Conservation (phyloP, 2,888 invertebrate genomes). For the Trissoscelio sp. region DNA sequence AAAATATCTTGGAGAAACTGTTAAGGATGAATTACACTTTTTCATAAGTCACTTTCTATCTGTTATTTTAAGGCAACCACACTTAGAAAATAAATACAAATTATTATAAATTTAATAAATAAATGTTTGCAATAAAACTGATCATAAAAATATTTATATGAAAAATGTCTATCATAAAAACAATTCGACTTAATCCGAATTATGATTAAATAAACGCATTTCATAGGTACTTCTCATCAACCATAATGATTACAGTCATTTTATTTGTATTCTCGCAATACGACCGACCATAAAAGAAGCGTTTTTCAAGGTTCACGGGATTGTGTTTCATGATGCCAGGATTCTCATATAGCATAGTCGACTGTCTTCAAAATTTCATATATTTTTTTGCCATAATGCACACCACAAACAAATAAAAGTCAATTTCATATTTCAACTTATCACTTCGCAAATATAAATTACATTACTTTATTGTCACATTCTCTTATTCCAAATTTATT, state of each 20-base stretch:
- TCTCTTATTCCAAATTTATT: background rate
- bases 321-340: constrained; percentile 41
- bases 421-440: constrained; percentile 16
- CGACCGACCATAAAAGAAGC: constrained; percentile 46
- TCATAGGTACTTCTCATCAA: constrained; percentile 22
- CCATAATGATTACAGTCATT: constrained; percentile 33
- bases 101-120: no score
- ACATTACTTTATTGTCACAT: constrained; percentile 13
- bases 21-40: background rate
- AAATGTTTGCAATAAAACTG: no score
- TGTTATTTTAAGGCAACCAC: no score
- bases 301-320: constrained; percentile 50
- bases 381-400: constrained; percentile 16
- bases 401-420: constrained; percentile 10
- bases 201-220: constrained; percentile 16
- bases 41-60: background rate
- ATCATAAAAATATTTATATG: no score
- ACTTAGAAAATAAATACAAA: no score
- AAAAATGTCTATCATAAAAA: background rate
- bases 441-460: constrained; percentile 14
- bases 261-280: constrained; percentile 43
- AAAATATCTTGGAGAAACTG: background rate
- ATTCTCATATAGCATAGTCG: constrained; percentile 24
- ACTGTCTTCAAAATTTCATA: constrained; percentile 40
- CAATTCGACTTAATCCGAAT: background rate